Base-by-base conservation (phyloP, 1,140 invertebrate genomes). In the Hylyphantes graminicola region DNA sequence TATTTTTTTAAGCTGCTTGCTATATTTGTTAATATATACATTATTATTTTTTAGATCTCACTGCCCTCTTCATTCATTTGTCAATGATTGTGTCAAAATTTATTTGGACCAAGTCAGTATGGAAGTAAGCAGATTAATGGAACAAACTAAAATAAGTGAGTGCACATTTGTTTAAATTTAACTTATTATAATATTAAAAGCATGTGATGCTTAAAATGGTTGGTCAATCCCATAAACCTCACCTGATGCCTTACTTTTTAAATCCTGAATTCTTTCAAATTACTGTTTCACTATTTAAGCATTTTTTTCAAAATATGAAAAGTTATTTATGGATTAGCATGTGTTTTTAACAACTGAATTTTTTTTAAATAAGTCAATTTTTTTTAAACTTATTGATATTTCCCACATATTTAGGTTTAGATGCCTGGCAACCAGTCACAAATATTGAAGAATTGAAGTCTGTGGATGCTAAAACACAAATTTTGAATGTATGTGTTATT, bases 81-180 rank as follows among this genome's bases (percentile, higher is more conserved):
- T 96, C 63, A 92, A 92, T 50, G 93, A 94, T 87, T 95, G 95
- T 88, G 93, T 95, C 7, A 93, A 95, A 87, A 93, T 90, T 8
- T 92, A 92, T 86, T 87, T 91, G 19, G 89, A 88, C 11, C 90
- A 91, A 85, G 88, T 91, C 19, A 88, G 87, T 89, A 12, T 88
- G 86, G 17, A 87, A 50, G 55, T 86, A 2, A 85, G 85, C 2
- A 87, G 86, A 19, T 89, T 87, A 65, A 89, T 90, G 65, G 93
- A 94, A 86, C 88, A 90, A 21, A 92, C 94, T 10, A 94, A 93
- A 2, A 94, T 94, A 89, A 92, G 89, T 90, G 87, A 85, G 80
- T 80, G 19, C 12, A 11, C 12, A 5, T 15, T 63, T 12, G 11
- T 7, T 59, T 13, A 59, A 59, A 59, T 13, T 59, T 59, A 59